Evolutionary conservation across 2,113 vertebrate species (phyloP), one percentile per base, ranked within the genome.

Genomic region (Bubo blakistoni): DNA sequence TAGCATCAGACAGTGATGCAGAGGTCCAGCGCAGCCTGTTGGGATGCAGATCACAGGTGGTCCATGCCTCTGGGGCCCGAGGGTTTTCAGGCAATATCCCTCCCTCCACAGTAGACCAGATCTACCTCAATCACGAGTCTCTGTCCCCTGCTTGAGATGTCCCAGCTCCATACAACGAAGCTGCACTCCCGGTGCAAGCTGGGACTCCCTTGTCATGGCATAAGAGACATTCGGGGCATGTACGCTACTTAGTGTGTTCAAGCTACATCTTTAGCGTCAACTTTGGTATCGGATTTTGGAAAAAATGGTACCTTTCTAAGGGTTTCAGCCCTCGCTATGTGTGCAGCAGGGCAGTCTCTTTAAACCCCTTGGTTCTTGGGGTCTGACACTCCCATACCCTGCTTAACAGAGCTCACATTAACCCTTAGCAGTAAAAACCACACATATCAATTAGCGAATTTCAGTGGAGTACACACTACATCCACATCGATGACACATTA

Each of bases 1-100:
- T 25, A 18, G n/a, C 0, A 0, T 0, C 2, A 1, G 30, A 47
- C 13, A 20, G 11, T 2, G 4, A 59, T 9, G 25, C 67, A 80
- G 62, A 80, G 49, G 34, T 46, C 38, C 67, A 40, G 32, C 21
- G 8, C 54, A 84, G 66, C 57, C 58, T 22, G 10, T 0, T 34
- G 66, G 61, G 88, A 63, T 10, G 57, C 34, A 79, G 51, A 46
- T 9, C 32, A 70, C 57, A 85, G 52, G 32, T 22, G 32, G 19
- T 24, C 24, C 47, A 4, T 14, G 15, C 8, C 40, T 11, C 8
- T n/a, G 34, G 44, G 52, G 16, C 16, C 16, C 44, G 58, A 52
- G 80, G 24, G 30, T 4, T 30, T 34, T n/a, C 59, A 44, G 76
- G 49, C 46, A 73, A 49, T 5, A 20, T 9, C 5, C 6, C 7